Evolutionary conservation across 1,140 invertebrate genomes (phyloP).

Genomic region (Belonocnema kinseyi): DNA sequence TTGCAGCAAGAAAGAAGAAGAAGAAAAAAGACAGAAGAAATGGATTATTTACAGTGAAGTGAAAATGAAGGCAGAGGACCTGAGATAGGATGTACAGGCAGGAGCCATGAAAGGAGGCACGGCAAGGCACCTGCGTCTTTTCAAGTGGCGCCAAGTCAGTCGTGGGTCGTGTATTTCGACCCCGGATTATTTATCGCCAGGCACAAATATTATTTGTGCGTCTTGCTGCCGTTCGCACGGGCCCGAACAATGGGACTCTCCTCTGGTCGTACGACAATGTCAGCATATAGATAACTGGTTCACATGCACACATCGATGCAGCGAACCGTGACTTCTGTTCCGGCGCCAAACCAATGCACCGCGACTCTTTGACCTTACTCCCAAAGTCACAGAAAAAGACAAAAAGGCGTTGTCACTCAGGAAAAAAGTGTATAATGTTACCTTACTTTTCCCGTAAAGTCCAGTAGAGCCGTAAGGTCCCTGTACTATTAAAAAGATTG

Average conservation of each 20-base stretch:
- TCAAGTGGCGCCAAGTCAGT: constrained; percentile 40
- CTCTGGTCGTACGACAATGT: constrained; percentile 59
- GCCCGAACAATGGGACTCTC: constrained; percentile 59
- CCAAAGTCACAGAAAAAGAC: constrained; percentile 38
- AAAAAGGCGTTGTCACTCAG: constrained; percentile 18
- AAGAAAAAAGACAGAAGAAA: background rate
- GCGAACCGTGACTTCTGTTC: constrained; percentile 66
- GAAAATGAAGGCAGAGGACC: background rate
- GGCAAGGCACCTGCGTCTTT: constrained; percentile 35
- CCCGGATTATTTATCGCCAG: constrained; percentile 50
- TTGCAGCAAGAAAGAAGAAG: no score
- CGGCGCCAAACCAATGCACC: constrained; percentile 54
- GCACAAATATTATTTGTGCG: constrained; percentile 49
- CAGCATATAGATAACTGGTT: constrained; percentile 51
- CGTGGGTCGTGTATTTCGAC: constrained; percentile 41
- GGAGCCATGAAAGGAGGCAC: background rate
- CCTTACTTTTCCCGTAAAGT: background rate
- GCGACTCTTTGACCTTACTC: constrained; percentile 35
- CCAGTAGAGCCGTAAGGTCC: background rate
- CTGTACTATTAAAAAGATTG: no score
- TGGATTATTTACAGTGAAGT: background rate
- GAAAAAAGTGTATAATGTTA: background rate
- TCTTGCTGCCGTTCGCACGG: constrained; percentile 53
- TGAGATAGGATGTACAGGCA: background rate
- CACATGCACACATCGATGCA: constrained; percentile 51